Evolutionary conservation across 2,797 vertebrate species (phyloP), one percentile per base, ranked within the genome.

Genomic region (Spizella passerina): DNA sequence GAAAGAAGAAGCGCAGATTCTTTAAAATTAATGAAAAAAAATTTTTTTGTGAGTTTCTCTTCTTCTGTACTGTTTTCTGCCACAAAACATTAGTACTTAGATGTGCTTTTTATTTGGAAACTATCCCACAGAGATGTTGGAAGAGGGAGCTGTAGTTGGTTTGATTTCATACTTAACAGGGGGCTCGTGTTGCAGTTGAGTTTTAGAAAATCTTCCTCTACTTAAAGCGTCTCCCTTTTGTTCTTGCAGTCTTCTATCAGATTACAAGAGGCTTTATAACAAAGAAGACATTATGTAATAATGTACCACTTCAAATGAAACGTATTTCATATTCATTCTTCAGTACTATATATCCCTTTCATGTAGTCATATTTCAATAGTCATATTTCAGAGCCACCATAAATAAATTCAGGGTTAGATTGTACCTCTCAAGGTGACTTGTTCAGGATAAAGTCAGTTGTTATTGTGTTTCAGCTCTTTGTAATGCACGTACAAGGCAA

Each of bases 341-440:
- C 78, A 60, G 55, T 77, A 68, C 64, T 50, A 17, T 46, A 43
- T 77, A 86, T 82, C 64, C 27, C 49, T 94, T 93, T 95, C 83
- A 90, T 44, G 7, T 84, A 84, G 68, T 60, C 64, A 19, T 70
- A 77, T 75, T 90, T 92, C 82, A 82, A 77, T 90, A 85, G 75
- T 57, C 75, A 24, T 68, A 61, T 71, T 92, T 93, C 82, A 80
- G 53, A 86, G 86, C 57, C 71, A 81, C 77, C 47, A 72, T 34
- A 90, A 95, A 92, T 82, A 95, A 93, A 95, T 71, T 73, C 78
- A 90, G 77, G 78, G 50, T 88, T 94, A 95, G 73, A 71, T 36
- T 80, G 63, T 41, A 73, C 81, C 34, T 92, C 85, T 95, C 91
- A 95, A 88, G 93, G 95, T 96, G 94, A 94, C 72, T 86, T 83